These are phyloP conservation scores for Musca domestica DNA, from an alignment of 1,140 invertebrate genomes.

Conservation along the genomic window DNA sequence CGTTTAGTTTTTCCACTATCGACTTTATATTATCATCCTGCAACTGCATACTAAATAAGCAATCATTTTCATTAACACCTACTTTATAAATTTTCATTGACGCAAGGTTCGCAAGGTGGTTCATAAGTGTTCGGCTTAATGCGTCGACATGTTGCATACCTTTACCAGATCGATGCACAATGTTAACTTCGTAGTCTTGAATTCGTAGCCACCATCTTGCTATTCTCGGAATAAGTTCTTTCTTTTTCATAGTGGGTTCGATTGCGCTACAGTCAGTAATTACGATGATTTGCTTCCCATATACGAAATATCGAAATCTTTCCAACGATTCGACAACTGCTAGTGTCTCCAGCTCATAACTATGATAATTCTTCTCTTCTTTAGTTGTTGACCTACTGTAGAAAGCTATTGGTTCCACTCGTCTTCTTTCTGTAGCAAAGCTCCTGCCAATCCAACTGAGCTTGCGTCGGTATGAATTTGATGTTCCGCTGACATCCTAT, in stretches of 20 bases:
- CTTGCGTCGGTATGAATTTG: too few relatives aligned
- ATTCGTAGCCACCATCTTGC: slow-evolving; percentile 47
- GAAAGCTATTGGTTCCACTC: too few relatives aligned
- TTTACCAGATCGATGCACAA: too few relatives aligned
- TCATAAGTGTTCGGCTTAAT: slow-evolving; percentile 19
- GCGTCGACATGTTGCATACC: slow-evolving; percentile 28
- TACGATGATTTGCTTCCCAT: slow-evolving; percentile 48
- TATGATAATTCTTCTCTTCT: slow-evolving; percentile 35
- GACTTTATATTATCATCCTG: slow-evolving; percentile 1
- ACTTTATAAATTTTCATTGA: slow-evolving; percentile 10
- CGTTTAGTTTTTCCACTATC: slow-evolving; percentile 1
- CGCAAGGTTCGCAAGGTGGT: slow-evolving; percentile 1
- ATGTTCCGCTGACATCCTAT: too few relatives aligned
- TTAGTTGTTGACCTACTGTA: slow-evolving; percentile 28
- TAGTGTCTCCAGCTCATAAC: slow-evolving; percentile 35
- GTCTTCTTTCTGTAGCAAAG: too few relatives aligned
- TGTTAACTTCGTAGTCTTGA: too few relatives aligned
- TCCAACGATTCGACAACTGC: slow-evolving; percentile 20
- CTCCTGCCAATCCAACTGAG: too few relatives aligned
- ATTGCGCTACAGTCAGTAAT: slow-evolving; percentile 49
- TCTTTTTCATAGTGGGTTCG: slow-evolving; percentile 38
- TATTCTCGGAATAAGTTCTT: slow-evolving; percentile 37
- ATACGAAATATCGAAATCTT: slow-evolving; percentile 41
- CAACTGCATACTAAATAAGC: slow-evolving; percentile 17
- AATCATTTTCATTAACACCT: background rate